Evolutionary conservation across 2,797 vertebrate genomes (phyloP), one percentile per base, ranked within the genome.

Genomic region (Tragelaphus oryx): DNA sequence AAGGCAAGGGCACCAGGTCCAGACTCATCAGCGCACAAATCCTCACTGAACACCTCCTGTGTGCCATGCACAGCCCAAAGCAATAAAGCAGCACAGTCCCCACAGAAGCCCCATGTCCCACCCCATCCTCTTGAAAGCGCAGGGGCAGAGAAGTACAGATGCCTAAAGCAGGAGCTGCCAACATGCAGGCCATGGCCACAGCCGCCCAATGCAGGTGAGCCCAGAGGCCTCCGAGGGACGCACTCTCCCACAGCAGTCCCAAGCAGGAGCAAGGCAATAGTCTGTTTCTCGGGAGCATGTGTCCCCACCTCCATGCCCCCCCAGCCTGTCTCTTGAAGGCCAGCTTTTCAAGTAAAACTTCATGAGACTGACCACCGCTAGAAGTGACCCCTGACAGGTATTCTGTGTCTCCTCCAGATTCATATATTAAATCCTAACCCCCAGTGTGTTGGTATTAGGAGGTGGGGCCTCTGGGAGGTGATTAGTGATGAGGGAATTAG

Each of bases 31-130:
- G 17, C 0, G n/a, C 52, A 33, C 44, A 48, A 0, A 8, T 20
- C 14, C 4, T 14, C 10, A 14, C 0, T 3, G 6, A 76, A 62
- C 16, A 3, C 68, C 68, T 18, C 24, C 68, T 24, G 1, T 24
- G n/a, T 5, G 17, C 62, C 85, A 18, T 46, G 41, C 5, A 0
- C 3, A 3, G 30, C n/a, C 5, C 3, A 2, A 4, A 5, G 46
- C 0, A 30, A 46, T 2, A n/a, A 41, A 12, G 20, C 24, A n/a
- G 57, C 26, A 13, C 0, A 1, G 1, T 2, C 0, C 46, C 54
- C 3, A 1, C 17, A 12, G 22, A 11, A 60, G 28, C 8, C 30
- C 22, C 24, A 0, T 0, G 1, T 5, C 33, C 55, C 28, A 7
- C 17, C 33, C 79, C 28, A 1, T 11, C 52, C 4, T 46, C 30